Evolutionary conservation across 2,888 invertebrate species (phyloP).

Genomic region (Leptarthrus brevirostris): DNA sequence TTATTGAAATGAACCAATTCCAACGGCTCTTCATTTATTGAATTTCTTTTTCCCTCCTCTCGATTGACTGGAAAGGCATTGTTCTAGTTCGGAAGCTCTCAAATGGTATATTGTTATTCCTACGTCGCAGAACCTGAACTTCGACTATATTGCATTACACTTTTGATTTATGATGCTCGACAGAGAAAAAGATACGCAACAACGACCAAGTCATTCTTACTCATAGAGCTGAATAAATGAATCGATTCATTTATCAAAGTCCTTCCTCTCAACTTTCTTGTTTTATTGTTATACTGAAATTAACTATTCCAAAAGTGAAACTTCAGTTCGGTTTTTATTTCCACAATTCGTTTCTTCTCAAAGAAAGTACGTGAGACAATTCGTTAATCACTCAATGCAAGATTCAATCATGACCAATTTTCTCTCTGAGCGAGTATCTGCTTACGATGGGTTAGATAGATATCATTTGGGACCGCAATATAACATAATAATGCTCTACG

Average conservation of each 20-base stretch:
- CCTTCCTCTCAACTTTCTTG: constrained; percentile 12
- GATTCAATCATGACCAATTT: constrained; percentile 32
- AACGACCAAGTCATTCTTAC: constrained; percentile 14
- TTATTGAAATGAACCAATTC: too few relatives aligned
- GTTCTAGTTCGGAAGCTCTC: too few relatives aligned
- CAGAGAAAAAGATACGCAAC: constrained; percentile 6
- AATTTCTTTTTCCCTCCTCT: too few relatives aligned
- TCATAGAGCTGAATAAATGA: constrained; percentile 28
- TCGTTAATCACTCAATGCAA: constrained; percentile 25
- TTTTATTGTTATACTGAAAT: constrained; percentile 28
- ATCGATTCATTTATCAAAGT: constrained; percentile 42
- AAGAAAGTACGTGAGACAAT: constrained; percentile 21
- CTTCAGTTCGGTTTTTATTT: constrained; percentile 28
- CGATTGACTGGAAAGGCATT: too few relatives aligned
- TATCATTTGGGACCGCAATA: too few relatives aligned
- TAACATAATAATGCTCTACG: too few relatives aligned
- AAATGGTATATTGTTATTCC: neutral
- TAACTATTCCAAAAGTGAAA: constrained; percentile 35
- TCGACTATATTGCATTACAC: constrained; percentile 14
- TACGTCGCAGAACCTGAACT: constrained; percentile 3
- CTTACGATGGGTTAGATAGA: neutral
- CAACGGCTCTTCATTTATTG: too few relatives aligned
- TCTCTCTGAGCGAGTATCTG: neutral
- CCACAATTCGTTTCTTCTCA: constrained; percentile 12
- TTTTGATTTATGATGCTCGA: constrained; percentile 28